Evolutionary conservation across 2,888 invertebrate genomes (phyloP), one percentile per base, ranked within the genome.

Genomic region (Hypena proboscidalis): DNA sequence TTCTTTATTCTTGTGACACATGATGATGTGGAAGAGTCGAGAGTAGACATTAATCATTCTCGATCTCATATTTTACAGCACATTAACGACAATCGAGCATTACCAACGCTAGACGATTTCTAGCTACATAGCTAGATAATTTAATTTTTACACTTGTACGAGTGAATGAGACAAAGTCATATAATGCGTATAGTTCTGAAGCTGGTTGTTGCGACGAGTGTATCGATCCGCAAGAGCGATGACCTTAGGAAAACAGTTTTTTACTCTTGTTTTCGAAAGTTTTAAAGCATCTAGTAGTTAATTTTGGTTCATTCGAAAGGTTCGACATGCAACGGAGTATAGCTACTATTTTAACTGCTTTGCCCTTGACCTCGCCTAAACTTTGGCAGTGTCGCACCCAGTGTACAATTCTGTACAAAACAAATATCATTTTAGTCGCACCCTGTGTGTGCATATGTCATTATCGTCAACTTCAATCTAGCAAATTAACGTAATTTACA

Each of bases 181-280:
- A 42, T 32, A 47, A 51, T 38, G 52, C 45, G 51, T 58, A 47
- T 39, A 37, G 38, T 43, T 50, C 40, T 55, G 58, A 33, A 59
- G 48, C 38, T 43, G 47, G 49, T 44, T 34, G 49, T 51, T 48
- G 65, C 60, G 58, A 48, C 56, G 48, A n/a, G 46, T 46, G 40
- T 73, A 74, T 74, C 56, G 74, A 75, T 74, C 59, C 54, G 50
- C 41, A 56, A 54, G 65, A 58, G 58, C 72, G 58, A 63, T 59
- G 70, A 71, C 70, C 72, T 70, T 59, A 41, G 32, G 22, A 37
- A 53, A 43, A 40, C 51, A 32, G 8, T 11, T 32, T 39, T n/a
- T 41, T 23, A 25, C 35, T 44, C 33, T 25, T 29, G 31, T 32
- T 47, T 41, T 31, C 30, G 17, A 41, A 23, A 15, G 13, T 25